These are phyloP conservation scores for Adelges cooleyi DNA, from an alignment of 1,140 invertebrate species.

Conservation along the genomic window DNA sequence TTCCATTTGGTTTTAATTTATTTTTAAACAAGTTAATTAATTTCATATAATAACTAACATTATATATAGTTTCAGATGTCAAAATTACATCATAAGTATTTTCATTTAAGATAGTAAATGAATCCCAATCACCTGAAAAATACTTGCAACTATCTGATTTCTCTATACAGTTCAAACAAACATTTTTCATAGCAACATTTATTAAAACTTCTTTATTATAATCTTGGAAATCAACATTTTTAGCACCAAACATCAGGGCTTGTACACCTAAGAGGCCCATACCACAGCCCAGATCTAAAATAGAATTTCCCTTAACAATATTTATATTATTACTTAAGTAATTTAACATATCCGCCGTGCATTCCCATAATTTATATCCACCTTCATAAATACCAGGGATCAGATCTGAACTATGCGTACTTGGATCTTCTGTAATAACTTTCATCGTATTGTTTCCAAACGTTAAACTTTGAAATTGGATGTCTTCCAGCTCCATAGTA, in stretches of 20 bases:
- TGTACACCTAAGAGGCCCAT: slow-evolving; percentile 67
- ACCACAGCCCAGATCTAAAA: slow-evolving; percentile 79
- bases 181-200: slow-evolving; percentile 64
- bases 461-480: not conserved
- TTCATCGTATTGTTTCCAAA: not conserved
- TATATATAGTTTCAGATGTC: slow-evolving; percentile 86
- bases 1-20: slow-evolving; percentile 52
- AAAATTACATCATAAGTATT: slow-evolving; percentile 67
- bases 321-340: slow-evolving; percentile 45
- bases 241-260: slow-evolving; percentile 50
- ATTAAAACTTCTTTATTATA: slow-evolving; percentile 71
- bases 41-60: slow-evolving; percentile 63
- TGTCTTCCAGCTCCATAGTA: not conserved
- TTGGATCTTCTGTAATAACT: not conserved
- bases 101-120: slow-evolving; percentile 44
- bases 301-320: slow-evolving; percentile 42
- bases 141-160: slow-evolving; percentile 42
- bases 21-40: slow-evolving; percentile 55
- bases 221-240: slow-evolving; percentile 71
- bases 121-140: slow-evolving; percentile 70
- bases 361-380: slow-evolving; percentile 82
- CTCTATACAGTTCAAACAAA: slow-evolving; percentile 50
- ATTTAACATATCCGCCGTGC: slow-evolving; percentile 60
- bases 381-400: slow-evolving; percentile 43
- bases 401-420: slow-evolving; percentile 29